Base-by-base conservation (phyloP, 2,888 invertebrate species). In the Heliothis peltigera region DNA sequence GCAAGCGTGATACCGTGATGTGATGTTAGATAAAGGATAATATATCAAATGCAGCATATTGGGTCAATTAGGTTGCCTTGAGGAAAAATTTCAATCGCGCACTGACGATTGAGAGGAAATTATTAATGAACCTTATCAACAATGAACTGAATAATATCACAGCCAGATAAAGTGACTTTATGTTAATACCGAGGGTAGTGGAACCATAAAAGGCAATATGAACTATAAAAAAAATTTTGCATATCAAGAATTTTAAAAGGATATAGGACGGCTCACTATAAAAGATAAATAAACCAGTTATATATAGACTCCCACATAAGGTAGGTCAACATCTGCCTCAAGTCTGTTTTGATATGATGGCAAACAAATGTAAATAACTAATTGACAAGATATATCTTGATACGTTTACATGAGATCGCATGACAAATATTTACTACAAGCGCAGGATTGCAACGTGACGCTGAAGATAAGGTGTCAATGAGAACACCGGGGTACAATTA, bases 361-460 rank as follows among this genome's bases (percentile, higher is more conserved):
- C 22, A 22, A 58, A 65, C 54, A 42, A 21, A 49, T 22, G 39
- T 15, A 32, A 52, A 47, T 28, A 67, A 60, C 69, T 67, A 75
- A 68, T 53, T 53, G 44, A 53, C 35, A 43, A 52, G 32, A 70
- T 46, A 32, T 28, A 65, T 70, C 58, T 53, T 49, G 51, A 44
- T 53, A 67, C 51, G 70, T 70, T 81, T 70, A 76, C 65, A 74
- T 12, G 25, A 60, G 60, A 65, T 79, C 79, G 42, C 25, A 65
- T 81, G 72, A 72, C 80, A 79, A 79, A 81, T 81, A 74, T 81
- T 81, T 81, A 79, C 79, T 74, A 74, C 70, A 56, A 60, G 70
- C 67, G 58, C 79, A 75, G 71, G 75, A 62, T 53, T 44, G 71
- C 67, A 59, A 80, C 61, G 61, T 69, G 81, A 78, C 67, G 43